Conservation (phyloP, 2,888 invertebrate genomes). For the Cynaeus angustus region DNA sequence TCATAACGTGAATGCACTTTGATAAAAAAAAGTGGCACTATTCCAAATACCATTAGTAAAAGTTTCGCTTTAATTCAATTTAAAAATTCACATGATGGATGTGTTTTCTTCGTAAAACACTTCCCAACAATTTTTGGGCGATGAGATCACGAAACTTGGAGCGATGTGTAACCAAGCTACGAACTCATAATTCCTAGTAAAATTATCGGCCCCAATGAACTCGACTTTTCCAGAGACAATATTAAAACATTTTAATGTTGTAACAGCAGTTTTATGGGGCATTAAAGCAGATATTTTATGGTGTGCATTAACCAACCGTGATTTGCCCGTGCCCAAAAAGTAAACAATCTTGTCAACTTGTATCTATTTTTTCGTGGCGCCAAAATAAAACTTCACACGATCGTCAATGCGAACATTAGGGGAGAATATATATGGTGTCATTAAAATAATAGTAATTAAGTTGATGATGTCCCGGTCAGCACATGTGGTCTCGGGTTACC, state of each 20-base stretch:
- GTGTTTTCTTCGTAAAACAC: slow-evolving; percentile 11
- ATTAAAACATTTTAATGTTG: slow-evolving; percentile 27
- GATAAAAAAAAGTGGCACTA: slow-evolving; percentile 6
- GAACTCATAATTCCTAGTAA: slow-evolving; percentile 4
- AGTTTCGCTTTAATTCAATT: slow-evolving; percentile 1
- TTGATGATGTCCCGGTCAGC: slow-evolving; percentile 48
- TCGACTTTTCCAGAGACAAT: slow-evolving; percentile 16
- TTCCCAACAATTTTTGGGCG: slow-evolving; percentile 8
- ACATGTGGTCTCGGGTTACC: slow-evolving; percentile 49
- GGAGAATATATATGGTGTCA: slow-evolving; percentile 50
- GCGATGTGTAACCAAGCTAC: not conserved
- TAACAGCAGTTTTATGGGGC: slow-evolving; percentile 31
- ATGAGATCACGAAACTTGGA: slow-evolving; percentile 13
- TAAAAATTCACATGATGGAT: slow-evolving; percentile 23
- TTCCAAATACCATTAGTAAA: slow-evolving; percentile 15
- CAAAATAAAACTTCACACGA: slow-evolving; percentile 48
- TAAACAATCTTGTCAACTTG: not conserved
- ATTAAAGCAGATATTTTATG: slow-evolving; percentile 35
- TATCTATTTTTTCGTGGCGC: not conserved
- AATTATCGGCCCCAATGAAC: not conserved
- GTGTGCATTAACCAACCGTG: slow-evolving; percentile 29
- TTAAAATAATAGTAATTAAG: slow-evolving; percentile 52
- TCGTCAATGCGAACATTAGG: slow-evolving; percentile 42
- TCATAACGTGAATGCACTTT: not conserved
- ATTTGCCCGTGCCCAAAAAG: not conserved